phyloP scores from a whole-genome alignment of 2,797 vertebrate genomes.

The Helostoma temminkii region DNA sequence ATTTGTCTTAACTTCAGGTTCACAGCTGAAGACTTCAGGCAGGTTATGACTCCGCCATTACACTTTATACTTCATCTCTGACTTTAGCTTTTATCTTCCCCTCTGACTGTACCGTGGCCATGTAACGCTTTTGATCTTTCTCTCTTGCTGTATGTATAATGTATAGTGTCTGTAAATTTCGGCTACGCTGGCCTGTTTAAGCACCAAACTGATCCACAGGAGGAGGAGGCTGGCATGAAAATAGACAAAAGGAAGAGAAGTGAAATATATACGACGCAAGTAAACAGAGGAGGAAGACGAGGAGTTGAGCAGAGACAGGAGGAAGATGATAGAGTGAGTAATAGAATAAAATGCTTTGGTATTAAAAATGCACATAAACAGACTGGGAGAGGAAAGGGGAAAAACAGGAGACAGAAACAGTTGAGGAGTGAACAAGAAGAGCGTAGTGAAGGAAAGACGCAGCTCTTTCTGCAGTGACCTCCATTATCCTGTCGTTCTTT shows the following conservation, averaged over 20 bases:
- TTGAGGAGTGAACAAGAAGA: conserved; percentile 13
- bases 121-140: conserved; percentile 46
- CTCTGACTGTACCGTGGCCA: conserved; percentile 10
- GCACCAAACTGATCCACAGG: neutral
- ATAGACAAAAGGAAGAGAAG: conserved; percentile 11
- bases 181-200: conserved; percentile 11
- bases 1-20: conserved; percentile 10
- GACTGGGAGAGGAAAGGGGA: neutral
- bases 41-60: conserved; percentile 1
- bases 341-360: neutral
- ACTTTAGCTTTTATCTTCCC: conserved; percentile 40
- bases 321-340: neutral
- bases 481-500: conserved; percentile 55
- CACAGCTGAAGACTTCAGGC: conserved; percentile 9
- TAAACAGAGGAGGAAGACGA: conserved; percentile 14
- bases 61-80: conserved; percentile 22
- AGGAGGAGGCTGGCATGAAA: conserved; percentile 22
- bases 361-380: conserved; percentile 18
- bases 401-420: neutral
- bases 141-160: conserved; percentile 48
- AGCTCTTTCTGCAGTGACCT: conserved; percentile 44
- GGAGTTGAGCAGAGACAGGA: neutral
- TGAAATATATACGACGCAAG: conserved; percentile 7
- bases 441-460: conserved; percentile 34
- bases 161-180: conserved; percentile 23